A percentile compares a stretch with the other conserved stretches of the same genome.
phyloP scores from a whole-genome alignment of 1,140 invertebrate genomes.

The Stratiolaelaps scimitus region DNA sequence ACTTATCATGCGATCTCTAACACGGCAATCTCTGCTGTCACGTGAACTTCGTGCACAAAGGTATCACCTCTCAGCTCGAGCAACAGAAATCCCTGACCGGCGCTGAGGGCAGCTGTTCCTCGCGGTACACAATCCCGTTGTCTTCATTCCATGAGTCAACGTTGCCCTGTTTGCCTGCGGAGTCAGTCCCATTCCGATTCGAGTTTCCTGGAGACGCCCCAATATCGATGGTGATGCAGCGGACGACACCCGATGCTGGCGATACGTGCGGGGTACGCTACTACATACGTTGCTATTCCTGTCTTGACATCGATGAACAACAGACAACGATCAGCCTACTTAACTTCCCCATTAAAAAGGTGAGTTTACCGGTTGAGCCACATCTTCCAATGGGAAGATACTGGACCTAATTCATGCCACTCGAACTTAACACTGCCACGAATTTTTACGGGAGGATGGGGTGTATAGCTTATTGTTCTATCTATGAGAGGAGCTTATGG shows the following conservation, averaged over 20 bases:
- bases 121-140: conserved; percentile 9
- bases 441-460: too few species aligned
- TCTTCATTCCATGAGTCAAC: conserved; percentile 15
- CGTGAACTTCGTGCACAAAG: too few species aligned
- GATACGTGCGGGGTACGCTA: conserved; percentile 20
- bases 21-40: too few species aligned
- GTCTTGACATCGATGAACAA: conserved; percentile 1
- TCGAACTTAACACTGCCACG: too few species aligned
- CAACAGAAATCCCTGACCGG: neutral
- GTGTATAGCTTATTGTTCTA: too few species aligned
- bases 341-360: conserved; percentile 26
- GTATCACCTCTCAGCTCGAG: neutral
- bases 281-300: conserved; percentile 18
- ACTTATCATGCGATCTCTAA: too few species aligned
- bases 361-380: neutral
- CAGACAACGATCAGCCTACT: conserved; percentile 25
- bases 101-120: neutral
- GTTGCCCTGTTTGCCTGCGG: neutral
- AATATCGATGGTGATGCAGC: conserved; percentile 21
- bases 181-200: conserved; percentile 14
- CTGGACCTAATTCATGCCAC: too few species aligned
- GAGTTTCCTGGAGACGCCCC: conserved; percentile 25
- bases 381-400: too few species aligned
- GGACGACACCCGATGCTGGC: neutral
- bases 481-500: too few species aligned